phyloP scores from a whole-genome alignment of 2,888 invertebrate genomes.

The Ectemnius continuus region DNA sequence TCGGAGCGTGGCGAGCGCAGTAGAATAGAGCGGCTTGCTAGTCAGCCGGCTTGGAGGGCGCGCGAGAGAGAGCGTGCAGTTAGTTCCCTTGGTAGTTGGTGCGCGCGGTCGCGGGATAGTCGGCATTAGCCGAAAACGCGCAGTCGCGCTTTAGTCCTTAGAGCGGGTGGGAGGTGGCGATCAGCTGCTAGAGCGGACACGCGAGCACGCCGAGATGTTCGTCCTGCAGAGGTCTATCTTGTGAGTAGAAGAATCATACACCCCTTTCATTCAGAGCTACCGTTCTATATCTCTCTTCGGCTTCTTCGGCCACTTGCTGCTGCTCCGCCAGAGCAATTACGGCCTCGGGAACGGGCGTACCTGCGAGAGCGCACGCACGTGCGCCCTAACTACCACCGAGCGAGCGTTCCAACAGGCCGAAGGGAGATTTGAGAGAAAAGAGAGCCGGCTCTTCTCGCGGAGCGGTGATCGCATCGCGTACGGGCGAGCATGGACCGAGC shows the following conservation, averaged over 20 bases:
- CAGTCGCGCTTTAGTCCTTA: constrained; percentile 64
- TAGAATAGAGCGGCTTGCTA: neutral
- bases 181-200: constrained; percentile 68
- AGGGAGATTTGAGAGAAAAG: constrained; percentile 3
- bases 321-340: neutral
- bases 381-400: constrained; percentile 8
- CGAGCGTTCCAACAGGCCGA: neutral
- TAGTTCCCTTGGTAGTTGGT: constrained; percentile 31
- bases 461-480: constrained; percentile 40
- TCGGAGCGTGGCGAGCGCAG: neutral
- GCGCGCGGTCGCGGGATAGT: constrained; percentile 29
- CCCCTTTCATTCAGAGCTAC: too few species aligned
- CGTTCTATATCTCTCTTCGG: neutral
- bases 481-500: neutral
- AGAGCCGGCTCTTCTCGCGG: constrained; percentile 13
- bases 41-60: constrained; percentile 22
- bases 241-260: constrained; percentile 58
- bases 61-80: constrained; percentile 28
- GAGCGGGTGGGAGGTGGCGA: constrained; percentile 62
- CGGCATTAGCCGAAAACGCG: constrained; percentile 61
- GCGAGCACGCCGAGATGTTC: constrained; percentile 68
- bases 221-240: constrained; percentile 70
- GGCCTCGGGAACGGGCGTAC: neutral
- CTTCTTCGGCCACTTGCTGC: neutral
- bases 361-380: neutral